Evolutionary conservation across 2,888 invertebrate species (phyloP).

Genomic region (Tetranychus piercei): DNA sequence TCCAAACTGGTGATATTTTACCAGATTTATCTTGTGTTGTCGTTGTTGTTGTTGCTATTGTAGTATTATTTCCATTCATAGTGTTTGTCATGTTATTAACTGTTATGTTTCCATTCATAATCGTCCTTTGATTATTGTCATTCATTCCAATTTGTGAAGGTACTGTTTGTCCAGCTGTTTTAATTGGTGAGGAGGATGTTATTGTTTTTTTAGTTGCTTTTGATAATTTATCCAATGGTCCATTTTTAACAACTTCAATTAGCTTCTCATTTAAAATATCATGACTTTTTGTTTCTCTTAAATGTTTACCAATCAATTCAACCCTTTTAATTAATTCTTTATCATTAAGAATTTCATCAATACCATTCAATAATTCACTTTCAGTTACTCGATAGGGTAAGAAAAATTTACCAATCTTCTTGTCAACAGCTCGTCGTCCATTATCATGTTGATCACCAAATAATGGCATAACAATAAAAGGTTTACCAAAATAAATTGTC

Average conservation of each 20-base stretch:
- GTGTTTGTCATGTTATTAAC: background rate
- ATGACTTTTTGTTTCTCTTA: background rate
- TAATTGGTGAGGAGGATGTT: no score
- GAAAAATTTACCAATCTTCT: slow-evolving; percentile 7
- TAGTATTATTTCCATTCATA: background rate
- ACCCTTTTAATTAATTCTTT: slow-evolving; percentile 5
- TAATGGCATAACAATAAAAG: slow-evolving; percentile 16
- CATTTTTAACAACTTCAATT: background rate
- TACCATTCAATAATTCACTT: slow-evolving; percentile 12
- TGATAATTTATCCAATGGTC: no score
- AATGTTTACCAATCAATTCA: slow-evolving; percentile 9
- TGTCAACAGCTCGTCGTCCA: slow-evolving; percentile 16
- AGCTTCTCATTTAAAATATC: background rate
- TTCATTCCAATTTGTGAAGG: no score
- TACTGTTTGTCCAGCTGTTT: no score
- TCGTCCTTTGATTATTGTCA: no score
- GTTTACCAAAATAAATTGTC: slow-evolving; percentile 15
- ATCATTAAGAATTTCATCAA: slow-evolving; percentile 17
- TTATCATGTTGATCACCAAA: slow-evolving; percentile 19
- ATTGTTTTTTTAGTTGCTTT: no score
- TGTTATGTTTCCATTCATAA: background rate
- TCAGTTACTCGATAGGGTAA: slow-evolving; percentile 14
- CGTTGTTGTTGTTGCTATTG: background rate
- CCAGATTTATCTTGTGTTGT: background rate
- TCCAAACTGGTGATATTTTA: background rate